Conservation (phyloP, 2,888 invertebrate species). For the Notocelia uddmanniana region DNA sequence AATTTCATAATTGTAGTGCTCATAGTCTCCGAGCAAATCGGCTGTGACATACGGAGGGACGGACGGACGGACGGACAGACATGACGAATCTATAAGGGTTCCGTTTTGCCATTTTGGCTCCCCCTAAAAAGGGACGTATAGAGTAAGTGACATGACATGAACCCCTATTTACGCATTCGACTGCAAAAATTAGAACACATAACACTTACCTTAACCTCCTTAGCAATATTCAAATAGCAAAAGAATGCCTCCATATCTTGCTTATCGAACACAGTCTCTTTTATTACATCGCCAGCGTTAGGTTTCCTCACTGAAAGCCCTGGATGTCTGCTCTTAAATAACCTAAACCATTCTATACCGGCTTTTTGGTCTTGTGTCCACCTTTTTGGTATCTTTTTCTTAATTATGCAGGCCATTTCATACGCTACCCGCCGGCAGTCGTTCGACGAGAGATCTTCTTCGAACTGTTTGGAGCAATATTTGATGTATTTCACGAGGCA, state of each 20-base stretch:
- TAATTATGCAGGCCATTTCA: background rate
- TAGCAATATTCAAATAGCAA: slow-evolving; percentile 6
- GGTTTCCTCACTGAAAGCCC: background rate
- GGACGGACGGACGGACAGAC: no score
- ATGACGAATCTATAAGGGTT: background rate
- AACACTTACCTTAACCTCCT: slow-evolving; percentile 2
- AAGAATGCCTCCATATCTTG: slow-evolving; percentile 5
- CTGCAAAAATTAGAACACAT: background rate
- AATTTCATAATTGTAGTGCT: no score
- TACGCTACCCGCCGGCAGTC: background rate
- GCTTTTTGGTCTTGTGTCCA: background rate
- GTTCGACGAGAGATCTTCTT: background rate
- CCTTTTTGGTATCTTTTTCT: background rate
- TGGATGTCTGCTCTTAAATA: background rate
- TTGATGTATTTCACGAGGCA: background rate
- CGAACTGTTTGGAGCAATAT: background rate
- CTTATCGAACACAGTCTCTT: background rate
- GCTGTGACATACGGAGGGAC: no score
- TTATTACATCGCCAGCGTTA: background rate
- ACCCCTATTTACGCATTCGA: no score
- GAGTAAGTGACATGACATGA: no score
- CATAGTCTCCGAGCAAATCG: no score
- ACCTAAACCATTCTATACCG: background rate
- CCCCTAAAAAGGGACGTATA: no score
- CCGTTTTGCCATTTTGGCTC: no score